Conservation (phyloP, 1,140 invertebrate genomes). For the Caenorhabditis tropicalis region DNA sequence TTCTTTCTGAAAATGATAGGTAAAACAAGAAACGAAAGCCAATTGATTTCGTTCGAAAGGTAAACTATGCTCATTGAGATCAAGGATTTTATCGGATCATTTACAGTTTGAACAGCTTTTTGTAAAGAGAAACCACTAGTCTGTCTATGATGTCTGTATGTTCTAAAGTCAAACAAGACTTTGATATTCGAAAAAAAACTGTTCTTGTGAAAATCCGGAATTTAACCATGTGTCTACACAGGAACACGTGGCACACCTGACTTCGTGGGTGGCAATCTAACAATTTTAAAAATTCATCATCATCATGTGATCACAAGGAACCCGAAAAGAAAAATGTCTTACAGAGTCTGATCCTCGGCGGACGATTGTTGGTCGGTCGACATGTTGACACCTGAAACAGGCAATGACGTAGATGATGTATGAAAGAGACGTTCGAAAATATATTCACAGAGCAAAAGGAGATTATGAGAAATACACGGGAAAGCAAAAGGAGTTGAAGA, state of each 20-base stretch:
- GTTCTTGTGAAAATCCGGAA: background rate
- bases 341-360: constrained; percentile 17
- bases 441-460: background rate
- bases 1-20: too few species aligned
- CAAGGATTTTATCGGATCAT: too few species aligned
- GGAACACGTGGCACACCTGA: background rate
- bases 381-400: constrained; percentile 34
- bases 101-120: too few species aligned
- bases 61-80: too few species aligned
- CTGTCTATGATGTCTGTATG: too few species aligned
- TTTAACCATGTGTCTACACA: background rate
- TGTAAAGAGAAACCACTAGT: too few species aligned
- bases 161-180: too few species aligned
- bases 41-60: too few species aligned
- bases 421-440: background rate
- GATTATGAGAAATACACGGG: too few species aligned
- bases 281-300: background rate
- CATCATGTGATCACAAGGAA: constrained; percentile 25
- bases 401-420: background rate
- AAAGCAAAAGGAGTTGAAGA: too few species aligned
- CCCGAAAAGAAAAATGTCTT: background rate
- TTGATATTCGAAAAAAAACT: too few species aligned
- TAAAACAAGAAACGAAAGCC: too few species aligned
- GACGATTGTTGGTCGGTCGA: constrained; percentile 10
- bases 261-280: background rate